Conservation (phyloP, 2,797 vertebrate genomes). For the Centropyge bicolor region DNA sequence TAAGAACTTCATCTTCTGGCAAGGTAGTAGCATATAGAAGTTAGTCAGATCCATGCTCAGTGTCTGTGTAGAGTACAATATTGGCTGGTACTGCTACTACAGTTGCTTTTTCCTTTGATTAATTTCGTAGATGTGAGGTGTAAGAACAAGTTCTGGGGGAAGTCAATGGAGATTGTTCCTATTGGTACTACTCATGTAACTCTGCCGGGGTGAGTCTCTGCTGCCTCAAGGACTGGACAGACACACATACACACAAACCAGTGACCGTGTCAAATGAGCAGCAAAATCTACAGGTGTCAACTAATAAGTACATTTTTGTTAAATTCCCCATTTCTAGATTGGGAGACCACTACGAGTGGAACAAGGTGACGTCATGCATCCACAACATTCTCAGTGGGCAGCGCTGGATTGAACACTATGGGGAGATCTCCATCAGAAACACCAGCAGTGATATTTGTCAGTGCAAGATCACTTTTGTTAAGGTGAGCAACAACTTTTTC, state of each 20-base stretch:
- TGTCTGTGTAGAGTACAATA: neutral
- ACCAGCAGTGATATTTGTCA: slow-evolving; percentile 89
- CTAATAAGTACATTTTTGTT: neutral
- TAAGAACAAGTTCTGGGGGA: slow-evolving; percentile 99
- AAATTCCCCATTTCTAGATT: slow-evolving; percentile 77
- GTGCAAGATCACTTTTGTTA: slow-evolving; percentile 97
- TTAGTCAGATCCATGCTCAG: neutral
- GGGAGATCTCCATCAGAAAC: slow-evolving; percentile 96
- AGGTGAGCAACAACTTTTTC: slow-evolving; percentile 84
- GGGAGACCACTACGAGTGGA: slow-evolving; percentile 97
- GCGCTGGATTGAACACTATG: slow-evolving; percentile 99
- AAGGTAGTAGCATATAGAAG: slow-evolving; percentile 87
- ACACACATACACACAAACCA: neutral
- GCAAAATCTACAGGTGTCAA: neutral
- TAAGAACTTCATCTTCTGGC: slow-evolving; percentile 95
- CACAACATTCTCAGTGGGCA: slow-evolving; percentile 98
- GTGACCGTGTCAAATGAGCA: neutral
- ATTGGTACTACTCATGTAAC: slow-evolving; percentile 93
- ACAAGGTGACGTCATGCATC: slow-evolving; percentile 98
- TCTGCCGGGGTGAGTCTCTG: slow-evolving; percentile 90
- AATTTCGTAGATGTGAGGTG: slow-evolving; percentile 92
- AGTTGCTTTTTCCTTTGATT: slow-evolving; percentile 10
- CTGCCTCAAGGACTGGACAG: neutral
- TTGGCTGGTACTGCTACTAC: neutral
- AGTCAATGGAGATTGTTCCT: slow-evolving; percentile 99